Conservation (phyloP, 1,140 invertebrate genomes). For the Teleogryllus occipitalis region DNA sequence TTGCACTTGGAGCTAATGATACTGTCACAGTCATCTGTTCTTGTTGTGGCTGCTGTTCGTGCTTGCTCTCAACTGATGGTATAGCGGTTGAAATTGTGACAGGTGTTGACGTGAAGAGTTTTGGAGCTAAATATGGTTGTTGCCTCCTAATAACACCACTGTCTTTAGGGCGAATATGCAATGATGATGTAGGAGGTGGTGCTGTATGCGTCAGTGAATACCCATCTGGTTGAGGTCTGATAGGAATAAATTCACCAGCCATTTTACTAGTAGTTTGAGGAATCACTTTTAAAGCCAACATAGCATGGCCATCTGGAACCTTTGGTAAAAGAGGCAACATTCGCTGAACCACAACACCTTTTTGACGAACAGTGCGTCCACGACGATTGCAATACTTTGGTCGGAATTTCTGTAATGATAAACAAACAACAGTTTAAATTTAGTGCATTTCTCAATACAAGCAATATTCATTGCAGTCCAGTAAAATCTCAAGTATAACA, state of each 20-base stretch:
- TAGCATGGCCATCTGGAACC: constrained; percentile 32
- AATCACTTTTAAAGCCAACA: constrained; percentile 36
- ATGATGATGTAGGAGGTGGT: constrained; percentile 30
- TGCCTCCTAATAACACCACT: background rate
- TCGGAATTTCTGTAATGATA: constrained; percentile 24
- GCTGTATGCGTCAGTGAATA: background rate
- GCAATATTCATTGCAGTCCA: too few species aligned
- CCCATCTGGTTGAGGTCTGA: background rate
- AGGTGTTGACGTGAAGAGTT: background rate
- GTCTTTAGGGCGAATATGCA: constrained; percentile 13
- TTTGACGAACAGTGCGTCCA: constrained; percentile 38
- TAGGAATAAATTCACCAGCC: constrained; percentile 21
- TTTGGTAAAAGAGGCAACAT: constrained; percentile 44
- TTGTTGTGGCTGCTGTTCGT: background rate
- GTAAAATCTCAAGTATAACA: too few species aligned
- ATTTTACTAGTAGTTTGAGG: constrained; percentile 19
- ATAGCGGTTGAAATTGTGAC: background rate
- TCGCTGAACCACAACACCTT: constrained; percentile 49
- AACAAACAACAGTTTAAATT: too few species aligned
- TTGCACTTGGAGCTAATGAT: background rate
- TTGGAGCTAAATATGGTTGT: background rate
- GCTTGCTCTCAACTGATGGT: background rate
- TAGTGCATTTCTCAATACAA: too few species aligned
- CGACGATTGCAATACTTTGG: constrained; percentile 42
- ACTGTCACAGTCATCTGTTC: background rate